phyloP scores from a whole-genome alignment of 2,797 vertebrate species.

The Vespertilio murinus region DNA sequence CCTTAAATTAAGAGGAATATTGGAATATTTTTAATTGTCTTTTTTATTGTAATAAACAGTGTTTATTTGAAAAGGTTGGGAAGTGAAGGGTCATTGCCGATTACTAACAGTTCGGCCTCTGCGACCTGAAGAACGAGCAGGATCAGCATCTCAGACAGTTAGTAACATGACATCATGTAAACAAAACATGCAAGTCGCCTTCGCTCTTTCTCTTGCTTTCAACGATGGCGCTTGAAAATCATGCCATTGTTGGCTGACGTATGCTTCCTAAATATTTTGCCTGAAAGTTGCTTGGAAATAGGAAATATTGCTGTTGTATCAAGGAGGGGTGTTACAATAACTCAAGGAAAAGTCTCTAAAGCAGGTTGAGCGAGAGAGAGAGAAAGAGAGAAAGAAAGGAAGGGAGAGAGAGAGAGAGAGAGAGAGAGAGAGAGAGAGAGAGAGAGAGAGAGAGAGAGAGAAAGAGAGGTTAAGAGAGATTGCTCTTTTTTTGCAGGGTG shows the following conservation, averaged over 20 bases:
- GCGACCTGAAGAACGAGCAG: background rate
- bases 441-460: background rate
- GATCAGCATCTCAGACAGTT: background rate
- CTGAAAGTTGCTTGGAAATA: slow-evolving; percentile 9
- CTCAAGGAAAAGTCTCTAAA: background rate
- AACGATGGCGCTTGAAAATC: background rate
- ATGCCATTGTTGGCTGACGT: background rate
- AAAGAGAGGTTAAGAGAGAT: too few species aligned
- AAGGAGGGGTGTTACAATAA: background rate
- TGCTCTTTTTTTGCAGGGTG: background rate
- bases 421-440: background rate
- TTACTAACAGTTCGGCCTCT: background rate
- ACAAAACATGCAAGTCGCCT: background rate
- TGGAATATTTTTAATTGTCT: background rate
- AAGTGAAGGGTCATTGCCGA: background rate
- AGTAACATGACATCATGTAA: background rate
- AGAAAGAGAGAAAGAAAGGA: background rate
- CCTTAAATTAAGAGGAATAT: background rate
- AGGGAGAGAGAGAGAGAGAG: background rate
- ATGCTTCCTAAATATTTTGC: slow-evolving; percentile 36
- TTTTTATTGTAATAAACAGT: background rate
- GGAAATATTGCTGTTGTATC: background rate
- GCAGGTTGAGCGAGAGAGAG: background rate
- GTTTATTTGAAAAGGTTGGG: background rate
- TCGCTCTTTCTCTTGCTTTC: background rate